These are phyloP conservation scores for Melopsittacus undulatus DNA, from an alignment of 2,797 vertebrate genomes.

Conservation along the genomic window DNA sequence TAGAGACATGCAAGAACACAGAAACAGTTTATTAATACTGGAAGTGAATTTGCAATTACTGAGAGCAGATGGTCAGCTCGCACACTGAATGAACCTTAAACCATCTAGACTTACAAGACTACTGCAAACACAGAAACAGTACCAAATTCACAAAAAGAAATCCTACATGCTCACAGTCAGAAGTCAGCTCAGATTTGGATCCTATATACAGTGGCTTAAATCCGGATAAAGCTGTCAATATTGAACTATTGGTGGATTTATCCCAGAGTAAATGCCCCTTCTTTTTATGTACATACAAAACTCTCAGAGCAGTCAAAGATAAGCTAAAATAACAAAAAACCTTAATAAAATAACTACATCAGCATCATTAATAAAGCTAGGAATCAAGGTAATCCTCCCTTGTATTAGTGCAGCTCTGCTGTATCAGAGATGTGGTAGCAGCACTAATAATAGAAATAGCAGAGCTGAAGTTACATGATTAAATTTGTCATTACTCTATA, in stretches of 20 bases:
- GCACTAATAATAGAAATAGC: neutral
- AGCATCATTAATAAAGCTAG: slow-evolving; percentile 19
- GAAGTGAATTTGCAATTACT: slow-evolving; percentile 58
- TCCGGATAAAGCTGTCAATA: slow-evolving; percentile 45
- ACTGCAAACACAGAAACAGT: slow-evolving; percentile 39
- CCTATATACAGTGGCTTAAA: neutral
- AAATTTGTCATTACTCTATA: neutral
- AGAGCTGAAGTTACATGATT: neutral
- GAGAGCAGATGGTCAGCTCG: slow-evolving; percentile 65
- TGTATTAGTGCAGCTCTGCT: neutral
- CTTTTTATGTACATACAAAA: neutral
- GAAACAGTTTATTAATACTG: slow-evolving; percentile 62
- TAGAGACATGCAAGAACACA: slow-evolving; percentile 53
- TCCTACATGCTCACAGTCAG: neutral
- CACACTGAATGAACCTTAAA: slow-evolving; percentile 50
- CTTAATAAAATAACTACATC: slow-evolving; percentile 22
- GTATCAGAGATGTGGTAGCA: neutral
- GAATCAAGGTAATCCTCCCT: slow-evolving; percentile 2
- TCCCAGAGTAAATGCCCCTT: neutral
- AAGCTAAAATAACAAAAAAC: slow-evolving; percentile 13
- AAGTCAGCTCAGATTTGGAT: neutral
- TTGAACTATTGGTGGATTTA: neutral
- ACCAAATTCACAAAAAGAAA: neutral
- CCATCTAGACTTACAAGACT: slow-evolving; percentile 16
- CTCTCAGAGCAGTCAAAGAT: neutral